These are phyloP conservation scores for Tragelaphus imberbis DNA, from an alignment of 2,113 vertebrate genomes.

Conservation along the genomic window DNA sequence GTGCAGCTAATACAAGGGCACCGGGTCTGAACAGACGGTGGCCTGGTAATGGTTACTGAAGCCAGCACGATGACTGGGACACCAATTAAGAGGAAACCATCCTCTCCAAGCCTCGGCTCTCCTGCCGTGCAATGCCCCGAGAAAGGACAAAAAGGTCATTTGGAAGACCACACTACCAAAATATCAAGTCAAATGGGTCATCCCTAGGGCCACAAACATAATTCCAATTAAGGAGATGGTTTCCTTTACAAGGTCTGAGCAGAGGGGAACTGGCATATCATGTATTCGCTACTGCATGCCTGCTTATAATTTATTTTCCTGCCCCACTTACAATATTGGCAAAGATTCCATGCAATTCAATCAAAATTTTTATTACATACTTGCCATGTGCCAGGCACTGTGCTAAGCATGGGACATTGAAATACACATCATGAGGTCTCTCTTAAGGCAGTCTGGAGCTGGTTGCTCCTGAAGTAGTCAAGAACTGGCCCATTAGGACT, in stretches of 20 bases:
- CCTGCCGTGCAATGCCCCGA: neutral
- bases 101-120: neutral
- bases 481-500: neutral
- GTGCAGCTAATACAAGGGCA: neutral
- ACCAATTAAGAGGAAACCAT: slow-evolving; percentile 29
- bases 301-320: neutral
- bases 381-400: neutral
- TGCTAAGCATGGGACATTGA: neutral
- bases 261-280: neutral
- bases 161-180: neutral
- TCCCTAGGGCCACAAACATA: neutral
- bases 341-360: neutral
- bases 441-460: neutral
- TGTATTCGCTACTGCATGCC: neutral
- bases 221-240: slow-evolving; percentile 5
- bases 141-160: neutral
- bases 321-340: neutral
- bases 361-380: too few relatives aligned
- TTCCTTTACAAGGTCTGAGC: neutral
- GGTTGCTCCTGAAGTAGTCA: neutral
- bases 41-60: neutral
- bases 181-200: neutral
- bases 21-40: neutral
- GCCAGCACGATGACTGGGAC: neutral
- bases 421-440: accelerated